These are phyloP conservation scores for Azemiops feae DNA, from an alignment of 2,113 vertebrate genomes.

Conservation along the genomic window DNA sequence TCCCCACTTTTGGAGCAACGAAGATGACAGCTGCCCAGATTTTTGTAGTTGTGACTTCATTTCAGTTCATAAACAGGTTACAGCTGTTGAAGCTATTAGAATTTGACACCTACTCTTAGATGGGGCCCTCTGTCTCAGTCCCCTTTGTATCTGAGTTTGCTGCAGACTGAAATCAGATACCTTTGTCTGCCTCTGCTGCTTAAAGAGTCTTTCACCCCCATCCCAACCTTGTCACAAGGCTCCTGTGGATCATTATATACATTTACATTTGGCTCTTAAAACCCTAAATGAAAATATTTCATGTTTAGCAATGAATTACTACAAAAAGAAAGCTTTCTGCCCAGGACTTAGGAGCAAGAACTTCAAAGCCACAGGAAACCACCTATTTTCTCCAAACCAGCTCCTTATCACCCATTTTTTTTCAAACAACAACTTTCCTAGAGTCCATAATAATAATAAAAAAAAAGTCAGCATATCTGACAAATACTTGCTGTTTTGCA, in stretches of 20 bases:
- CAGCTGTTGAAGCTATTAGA: slow-evolving; percentile 65
- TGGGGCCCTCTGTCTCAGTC: slow-evolving; percentile 55
- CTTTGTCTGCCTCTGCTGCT: slow-evolving; percentile 76
- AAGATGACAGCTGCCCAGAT: slow-evolving; percentile 18
- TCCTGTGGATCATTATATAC: slow-evolving; percentile 77
- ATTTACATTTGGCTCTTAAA: slow-evolving; percentile 80
- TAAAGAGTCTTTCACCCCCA: slow-evolving; percentile 67
- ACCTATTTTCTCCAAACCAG: slow-evolving; percentile 19
- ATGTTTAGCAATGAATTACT: slow-evolving; percentile 62
- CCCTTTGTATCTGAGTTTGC: slow-evolving; percentile 68
- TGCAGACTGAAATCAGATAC: slow-evolving; percentile 77
- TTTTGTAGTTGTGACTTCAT: slow-evolving; percentile 39
- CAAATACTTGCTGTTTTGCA: not conserved
- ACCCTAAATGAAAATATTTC: slow-evolving; percentile 70
- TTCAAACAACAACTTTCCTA: not conserved
- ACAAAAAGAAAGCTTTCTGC: slow-evolving; percentile 62
- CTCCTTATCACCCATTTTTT: not conserved
- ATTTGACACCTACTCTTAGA: slow-evolving; percentile 59
- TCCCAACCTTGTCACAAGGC: slow-evolving; percentile 63
- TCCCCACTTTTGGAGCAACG: not conserved
- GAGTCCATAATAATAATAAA: not conserved
- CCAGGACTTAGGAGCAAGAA: slow-evolving; percentile 32
- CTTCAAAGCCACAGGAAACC: slow-evolving; percentile 39
- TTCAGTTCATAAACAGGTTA: slow-evolving; percentile 59
- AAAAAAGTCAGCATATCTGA: not conserved